Evolutionary conservation across 1,140 invertebrate species (phyloP).

Genomic region (Sarcophaga peregrina): DNA sequence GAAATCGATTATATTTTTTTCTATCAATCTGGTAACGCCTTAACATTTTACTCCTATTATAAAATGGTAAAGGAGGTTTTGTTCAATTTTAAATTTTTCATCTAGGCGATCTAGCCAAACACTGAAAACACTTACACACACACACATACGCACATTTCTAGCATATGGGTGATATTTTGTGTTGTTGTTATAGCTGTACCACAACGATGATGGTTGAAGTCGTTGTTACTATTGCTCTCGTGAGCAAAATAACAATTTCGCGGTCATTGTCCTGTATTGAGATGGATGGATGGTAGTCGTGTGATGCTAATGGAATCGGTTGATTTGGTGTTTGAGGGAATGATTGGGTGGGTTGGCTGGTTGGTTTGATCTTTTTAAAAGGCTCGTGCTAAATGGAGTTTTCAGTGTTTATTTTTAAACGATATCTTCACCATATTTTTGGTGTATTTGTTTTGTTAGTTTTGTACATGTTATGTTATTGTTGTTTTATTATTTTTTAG

Average conservation of each 20-base stretch:
- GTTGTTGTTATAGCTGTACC: neutral
- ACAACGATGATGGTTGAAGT: neutral
- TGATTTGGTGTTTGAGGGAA: too few species aligned
- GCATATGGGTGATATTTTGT: neutral
- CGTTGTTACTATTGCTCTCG: neutral
- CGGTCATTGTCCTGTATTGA: constrained; percentile 36
- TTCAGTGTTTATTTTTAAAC: neutral
- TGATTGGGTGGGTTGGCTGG: neutral
- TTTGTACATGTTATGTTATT: neutral
- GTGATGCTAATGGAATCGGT: too few species aligned
- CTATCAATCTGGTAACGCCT: neutral
- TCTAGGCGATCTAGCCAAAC: constrained; percentile 11
- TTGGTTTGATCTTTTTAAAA: constrained; percentile 9
- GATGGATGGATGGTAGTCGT: neutral
- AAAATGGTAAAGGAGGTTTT: neutral
- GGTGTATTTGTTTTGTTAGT: too few species aligned
- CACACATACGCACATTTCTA: neutral
- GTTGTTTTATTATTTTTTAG: neutral
- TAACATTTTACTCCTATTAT: neutral
- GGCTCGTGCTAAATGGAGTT: constrained; percentile 2
- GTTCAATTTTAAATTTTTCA: neutral
- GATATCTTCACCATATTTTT: neutral
- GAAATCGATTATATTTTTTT: too few species aligned
- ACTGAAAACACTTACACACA: neutral
- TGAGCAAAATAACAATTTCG: constrained; percentile 23